Conservation (phyloP, 2,797 vertebrate genomes). For the Luscinia megarhynchos region DNA sequence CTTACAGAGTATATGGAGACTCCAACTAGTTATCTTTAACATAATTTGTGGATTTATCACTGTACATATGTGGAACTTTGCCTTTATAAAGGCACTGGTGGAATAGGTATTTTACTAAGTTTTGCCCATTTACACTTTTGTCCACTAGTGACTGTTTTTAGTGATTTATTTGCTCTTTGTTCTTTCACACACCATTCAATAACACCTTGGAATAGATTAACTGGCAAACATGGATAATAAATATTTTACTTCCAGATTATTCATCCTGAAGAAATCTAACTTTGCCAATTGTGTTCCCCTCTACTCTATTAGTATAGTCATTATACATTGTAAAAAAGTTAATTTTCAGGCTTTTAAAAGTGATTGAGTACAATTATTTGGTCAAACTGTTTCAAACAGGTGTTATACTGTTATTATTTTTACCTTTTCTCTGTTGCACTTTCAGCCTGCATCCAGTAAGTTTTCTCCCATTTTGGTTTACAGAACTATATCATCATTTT, state of each 20-base stretch:
- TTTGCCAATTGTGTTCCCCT: background rate
- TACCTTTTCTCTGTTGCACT: background rate
- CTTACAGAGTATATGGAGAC: background rate
- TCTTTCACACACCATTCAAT: background rate
- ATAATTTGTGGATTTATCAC: background rate
- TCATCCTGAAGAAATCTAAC: background rate
- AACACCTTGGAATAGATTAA: background rate
- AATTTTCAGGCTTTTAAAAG: background rate
- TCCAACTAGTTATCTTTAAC: background rate
- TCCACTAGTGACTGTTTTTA: background rate
- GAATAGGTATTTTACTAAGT: background rate
- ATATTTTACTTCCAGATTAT: background rate
- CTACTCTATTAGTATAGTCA: background rate
- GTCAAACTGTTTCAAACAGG: background rate
- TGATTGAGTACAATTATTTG: background rate
- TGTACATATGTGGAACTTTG: background rate
- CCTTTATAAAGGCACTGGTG: background rate
- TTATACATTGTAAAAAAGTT: background rate
- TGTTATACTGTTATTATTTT: accelerated
- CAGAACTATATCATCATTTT: background rate
- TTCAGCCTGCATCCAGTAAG: background rate
- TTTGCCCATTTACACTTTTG: background rate
- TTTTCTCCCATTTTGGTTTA: background rate
- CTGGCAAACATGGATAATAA: background rate
- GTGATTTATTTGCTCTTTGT: background rate